Evolutionary conservation across 2,113 vertebrate genomes (phyloP).

Genomic region (Addax nasomaculatus): DNA sequence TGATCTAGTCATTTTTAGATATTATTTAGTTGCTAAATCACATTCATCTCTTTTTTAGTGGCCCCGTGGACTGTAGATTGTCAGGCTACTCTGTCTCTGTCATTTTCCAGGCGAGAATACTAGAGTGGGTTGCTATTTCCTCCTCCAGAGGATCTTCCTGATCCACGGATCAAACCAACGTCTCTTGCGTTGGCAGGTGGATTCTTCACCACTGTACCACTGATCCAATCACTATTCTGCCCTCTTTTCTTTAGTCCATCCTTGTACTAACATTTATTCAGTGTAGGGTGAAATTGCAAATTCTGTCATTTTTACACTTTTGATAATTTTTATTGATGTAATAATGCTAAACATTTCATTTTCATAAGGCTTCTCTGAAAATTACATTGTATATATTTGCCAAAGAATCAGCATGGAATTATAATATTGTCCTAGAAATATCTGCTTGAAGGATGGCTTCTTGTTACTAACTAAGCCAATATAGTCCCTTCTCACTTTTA

Average conservation of each 20-base stretch:
- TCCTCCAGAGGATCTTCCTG: background rate
- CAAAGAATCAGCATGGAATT: background rate
- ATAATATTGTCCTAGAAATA: background rate
- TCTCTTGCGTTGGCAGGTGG: background rate
- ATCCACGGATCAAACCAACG: accelerated
- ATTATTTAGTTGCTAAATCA: background rate
- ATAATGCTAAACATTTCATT: background rate
- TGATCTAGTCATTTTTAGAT: background rate
- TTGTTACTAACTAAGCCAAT: background rate
- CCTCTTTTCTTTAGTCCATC: background rate
- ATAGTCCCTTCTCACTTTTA: background rate
- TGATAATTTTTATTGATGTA: background rate
- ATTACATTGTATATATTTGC: background rate
- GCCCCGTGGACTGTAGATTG: background rate
- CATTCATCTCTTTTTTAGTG: background rate
- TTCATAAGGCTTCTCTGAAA: background rate
- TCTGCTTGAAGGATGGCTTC: background rate
- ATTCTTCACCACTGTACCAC: background rate
- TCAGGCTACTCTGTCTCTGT: background rate
- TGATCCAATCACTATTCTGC: background rate
- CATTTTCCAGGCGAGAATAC: background rate
- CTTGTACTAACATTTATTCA: background rate
- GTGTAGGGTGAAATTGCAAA: background rate
- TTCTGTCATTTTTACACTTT: background rate
- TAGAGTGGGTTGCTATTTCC: background rate